These are phyloP conservation scores for Halcyon smyrnensis DNA, from an alignment of 2,797 vertebrate genomes.

Conservation along the genomic window DNA sequence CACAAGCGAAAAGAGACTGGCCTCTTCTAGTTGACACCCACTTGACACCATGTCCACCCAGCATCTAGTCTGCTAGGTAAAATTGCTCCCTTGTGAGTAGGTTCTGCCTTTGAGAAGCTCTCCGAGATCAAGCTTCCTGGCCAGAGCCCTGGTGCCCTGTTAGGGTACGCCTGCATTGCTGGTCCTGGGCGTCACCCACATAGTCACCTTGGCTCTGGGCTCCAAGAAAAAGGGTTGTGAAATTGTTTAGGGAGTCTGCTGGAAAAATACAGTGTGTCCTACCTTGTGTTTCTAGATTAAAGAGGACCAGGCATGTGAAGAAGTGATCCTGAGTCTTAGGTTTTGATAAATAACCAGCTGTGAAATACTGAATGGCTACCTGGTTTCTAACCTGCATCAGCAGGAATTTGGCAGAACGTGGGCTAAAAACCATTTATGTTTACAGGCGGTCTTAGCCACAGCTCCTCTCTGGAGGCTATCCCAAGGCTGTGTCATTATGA, in stretches of 20 bases:
- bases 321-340: neutral
- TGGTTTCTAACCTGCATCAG: neutral
- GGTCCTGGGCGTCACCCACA: neutral
- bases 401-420: neutral
- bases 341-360: neutral
- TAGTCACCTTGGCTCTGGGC: neutral
- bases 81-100: neutral
- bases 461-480: neutral
- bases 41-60: neutral
- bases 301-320: neutral
- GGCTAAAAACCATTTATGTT: neutral
- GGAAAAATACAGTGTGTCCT: neutral
- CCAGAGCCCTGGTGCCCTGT: neutral
- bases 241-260: conserved; percentile 11
- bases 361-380: neutral
- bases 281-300: neutral
- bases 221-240: conserved; percentile 1
- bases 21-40: too few relatives aligned
- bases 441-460: neutral
- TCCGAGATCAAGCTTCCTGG: neutral
- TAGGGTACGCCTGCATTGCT: neutral
- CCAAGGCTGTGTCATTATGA: neutral
- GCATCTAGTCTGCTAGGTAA: neutral
- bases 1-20: too few relatives aligned
- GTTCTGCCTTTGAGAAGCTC: neutral